Conservation (phyloP, 2,797 vertebrate species). For the Danio aesculapii region DNA sequence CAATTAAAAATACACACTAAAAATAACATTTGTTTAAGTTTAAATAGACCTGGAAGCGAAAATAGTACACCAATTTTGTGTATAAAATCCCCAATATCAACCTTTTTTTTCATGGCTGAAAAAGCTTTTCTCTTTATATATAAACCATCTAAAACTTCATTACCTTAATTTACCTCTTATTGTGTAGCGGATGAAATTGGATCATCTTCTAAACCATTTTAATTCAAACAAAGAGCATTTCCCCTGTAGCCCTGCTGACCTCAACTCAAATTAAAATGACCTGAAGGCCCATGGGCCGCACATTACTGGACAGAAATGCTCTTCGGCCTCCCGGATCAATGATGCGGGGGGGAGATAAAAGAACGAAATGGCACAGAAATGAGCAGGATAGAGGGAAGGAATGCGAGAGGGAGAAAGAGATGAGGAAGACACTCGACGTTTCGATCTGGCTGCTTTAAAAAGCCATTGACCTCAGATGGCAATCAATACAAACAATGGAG, state of each 20-base stretch:
- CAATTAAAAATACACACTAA: too few relatives aligned
- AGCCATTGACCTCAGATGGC: constrained; percentile 64
- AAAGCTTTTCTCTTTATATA: not conserved
- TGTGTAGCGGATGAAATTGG: constrained; percentile 16
- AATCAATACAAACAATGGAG: constrained; percentile 60
- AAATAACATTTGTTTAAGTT: too few relatives aligned
- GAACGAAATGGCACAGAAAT: constrained; percentile 29
- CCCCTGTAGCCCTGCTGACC: constrained; percentile 32
- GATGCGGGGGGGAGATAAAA: constrained; percentile 30
- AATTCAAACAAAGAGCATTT: constrained; percentile 35
- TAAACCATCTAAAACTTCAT: constrained; percentile 10
- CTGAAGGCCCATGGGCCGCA: constrained; percentile 16
- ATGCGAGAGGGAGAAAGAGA: constrained; percentile 13
- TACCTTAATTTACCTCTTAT: constrained; percentile 26
- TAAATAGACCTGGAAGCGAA: too few relatives aligned
- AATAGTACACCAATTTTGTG: too few relatives aligned
- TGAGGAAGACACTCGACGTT: constrained; percentile 42
- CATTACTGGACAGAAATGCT: constrained; percentile 30
- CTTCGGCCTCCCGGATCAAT: constrained; percentile 12
- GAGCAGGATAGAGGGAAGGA: constrained; percentile 26
- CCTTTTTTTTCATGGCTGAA: too few relatives aligned
- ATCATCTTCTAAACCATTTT: constrained; percentile 36
- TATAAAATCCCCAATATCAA: too few relatives aligned
- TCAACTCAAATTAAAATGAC: constrained; percentile 41
- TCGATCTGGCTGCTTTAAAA: constrained; percentile 66